A percentile compares a stretch with the other conserved stretches of the same genome.
phyloP scores from a whole-genome alignment of 2,888 invertebrate species.

The Vanessa cardui region DNA sequence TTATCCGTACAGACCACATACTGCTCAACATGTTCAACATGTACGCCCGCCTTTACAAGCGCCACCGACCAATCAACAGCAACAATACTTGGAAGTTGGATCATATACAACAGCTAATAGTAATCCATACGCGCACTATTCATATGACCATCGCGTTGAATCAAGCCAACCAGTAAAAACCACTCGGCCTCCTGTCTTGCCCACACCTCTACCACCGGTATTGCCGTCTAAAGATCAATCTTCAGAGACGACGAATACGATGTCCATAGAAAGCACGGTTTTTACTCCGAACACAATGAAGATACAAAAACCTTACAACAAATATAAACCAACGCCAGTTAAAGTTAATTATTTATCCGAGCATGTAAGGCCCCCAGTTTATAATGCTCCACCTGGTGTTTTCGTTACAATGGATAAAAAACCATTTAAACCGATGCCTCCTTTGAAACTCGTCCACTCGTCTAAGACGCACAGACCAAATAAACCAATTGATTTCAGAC shows the following conservation, averaged over 20 bases:
- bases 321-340: conserved; percentile 49
- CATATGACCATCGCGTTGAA: conserved; percentile 55
- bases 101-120: conserved; percentile 35
- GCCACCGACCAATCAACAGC: conserved; percentile 50
- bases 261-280: conserved; percentile 51
- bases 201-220: conserved; percentile 54
- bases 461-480: conserved; percentile 55
- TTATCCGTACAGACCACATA: conserved; percentile 58
- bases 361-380: conserved; percentile 70
- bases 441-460: conserved; percentile 59
- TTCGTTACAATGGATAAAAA: conserved; percentile 78
- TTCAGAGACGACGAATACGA: conserved; percentile 49
- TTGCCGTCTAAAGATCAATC: conserved; percentile 51
- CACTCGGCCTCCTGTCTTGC: conserved; percentile 63
- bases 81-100: conserved; percentile 54
- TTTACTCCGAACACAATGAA: conserved; percentile 54
- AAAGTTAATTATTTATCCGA: conserved; percentile 66
- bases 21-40: conserved; percentile 60
- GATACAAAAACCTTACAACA: conserved; percentile 53
- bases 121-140: conserved; percentile 44
- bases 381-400: conserved; percentile 75
- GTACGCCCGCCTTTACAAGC: conserved; percentile 55
- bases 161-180: conserved; percentile 58
- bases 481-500: conserved; percentile 65
- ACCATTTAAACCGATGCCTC: conserved; percentile 77